These are phyloP conservation scores for Colistium nudipinnis DNA, from an alignment of 2,113 vertebrate species.

Conservation along the genomic window DNA sequence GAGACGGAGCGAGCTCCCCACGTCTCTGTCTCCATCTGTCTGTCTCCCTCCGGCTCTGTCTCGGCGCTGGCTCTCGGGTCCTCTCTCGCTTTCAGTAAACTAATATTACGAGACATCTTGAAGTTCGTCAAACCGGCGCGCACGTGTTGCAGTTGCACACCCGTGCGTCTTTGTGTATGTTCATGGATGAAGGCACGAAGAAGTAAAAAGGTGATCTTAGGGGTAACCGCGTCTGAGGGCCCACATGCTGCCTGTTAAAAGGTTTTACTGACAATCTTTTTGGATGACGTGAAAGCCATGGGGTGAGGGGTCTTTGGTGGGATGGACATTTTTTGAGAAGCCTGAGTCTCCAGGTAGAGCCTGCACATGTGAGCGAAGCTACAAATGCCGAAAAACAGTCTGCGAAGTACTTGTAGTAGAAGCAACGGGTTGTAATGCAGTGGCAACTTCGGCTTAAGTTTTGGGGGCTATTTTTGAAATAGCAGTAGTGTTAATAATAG, in stretches of 20 bases:
- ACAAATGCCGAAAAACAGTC: too few species aligned
- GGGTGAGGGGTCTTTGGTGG: background rate
- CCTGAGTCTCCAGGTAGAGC: background rate
- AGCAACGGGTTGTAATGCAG: too few species aligned
- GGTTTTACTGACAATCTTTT: constrained; percentile 44
- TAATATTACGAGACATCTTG: constrained; percentile 44
- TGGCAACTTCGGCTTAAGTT: too few species aligned
- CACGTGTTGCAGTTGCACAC: constrained; percentile 33
- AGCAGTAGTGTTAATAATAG: too few species aligned
- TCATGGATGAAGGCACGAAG: constrained; percentile 5
- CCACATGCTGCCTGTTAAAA: constrained; percentile 45
- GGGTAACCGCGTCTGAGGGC: constrained; percentile 39
- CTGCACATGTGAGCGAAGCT: too few species aligned
- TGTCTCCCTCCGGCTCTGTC: constrained; percentile 40
- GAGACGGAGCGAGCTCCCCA: constrained; percentile 51
- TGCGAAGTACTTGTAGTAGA: too few species aligned
- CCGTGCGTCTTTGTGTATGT: constrained; percentile 18
- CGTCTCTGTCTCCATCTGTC: constrained; percentile 59
- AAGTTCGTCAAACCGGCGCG: constrained; percentile 28
- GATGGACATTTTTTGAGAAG: background rate
- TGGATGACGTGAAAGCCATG: constrained; percentile 41
- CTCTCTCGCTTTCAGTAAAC: constrained; percentile 47
- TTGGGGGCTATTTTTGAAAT: too few species aligned
- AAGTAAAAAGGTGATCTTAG: constrained; percentile 34
- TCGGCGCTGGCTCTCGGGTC: constrained; percentile 11